Evolutionary conservation across 2,113 vertebrate species (phyloP).

Genomic region (Hippopotamus amphibius): DNA sequence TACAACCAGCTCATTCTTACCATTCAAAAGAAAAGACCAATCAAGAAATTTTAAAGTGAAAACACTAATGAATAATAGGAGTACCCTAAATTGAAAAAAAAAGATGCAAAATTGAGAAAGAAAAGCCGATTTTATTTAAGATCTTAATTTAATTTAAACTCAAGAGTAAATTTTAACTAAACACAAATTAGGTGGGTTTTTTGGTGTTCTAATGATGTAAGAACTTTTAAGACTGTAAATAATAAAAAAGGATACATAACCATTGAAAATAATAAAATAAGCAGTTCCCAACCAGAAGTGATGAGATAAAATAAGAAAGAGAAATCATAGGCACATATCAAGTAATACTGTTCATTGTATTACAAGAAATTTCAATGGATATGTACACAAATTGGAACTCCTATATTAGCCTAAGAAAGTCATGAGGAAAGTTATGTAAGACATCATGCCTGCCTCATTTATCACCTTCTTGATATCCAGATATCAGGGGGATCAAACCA

Average conservation of each 20-base stretch:
- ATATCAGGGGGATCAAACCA: not conserved
- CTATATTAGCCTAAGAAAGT: not conserved
- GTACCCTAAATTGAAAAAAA: not conserved
- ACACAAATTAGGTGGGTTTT: not conserved
- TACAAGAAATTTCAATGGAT: not conserved
- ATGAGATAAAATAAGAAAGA: not conserved
- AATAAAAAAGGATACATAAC: not conserved
- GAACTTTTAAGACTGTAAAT: constrained; percentile 16
- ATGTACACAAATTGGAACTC: not conserved
- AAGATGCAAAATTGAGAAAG: not conserved
- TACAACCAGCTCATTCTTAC: not conserved
- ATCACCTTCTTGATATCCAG: not conserved
- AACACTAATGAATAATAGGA: not conserved
- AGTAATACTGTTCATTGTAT: not conserved
- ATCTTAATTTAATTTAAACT: not conserved
- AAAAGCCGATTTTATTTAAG: not conserved
- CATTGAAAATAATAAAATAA: constrained; percentile 15
- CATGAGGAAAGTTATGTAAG: not conserved
- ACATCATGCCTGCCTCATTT: not conserved
- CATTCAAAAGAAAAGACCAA: not conserved
- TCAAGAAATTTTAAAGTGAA: constrained; percentile 14
- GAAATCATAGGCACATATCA: not conserved
- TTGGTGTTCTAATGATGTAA: not conserved
- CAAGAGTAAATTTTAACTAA: not conserved
- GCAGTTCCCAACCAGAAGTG: not conserved